Evolutionary conservation across 2,888 invertebrate genomes (phyloP), one percentile per base, ranked within the genome.

Genomic region (Mesochorus sp.): DNA sequence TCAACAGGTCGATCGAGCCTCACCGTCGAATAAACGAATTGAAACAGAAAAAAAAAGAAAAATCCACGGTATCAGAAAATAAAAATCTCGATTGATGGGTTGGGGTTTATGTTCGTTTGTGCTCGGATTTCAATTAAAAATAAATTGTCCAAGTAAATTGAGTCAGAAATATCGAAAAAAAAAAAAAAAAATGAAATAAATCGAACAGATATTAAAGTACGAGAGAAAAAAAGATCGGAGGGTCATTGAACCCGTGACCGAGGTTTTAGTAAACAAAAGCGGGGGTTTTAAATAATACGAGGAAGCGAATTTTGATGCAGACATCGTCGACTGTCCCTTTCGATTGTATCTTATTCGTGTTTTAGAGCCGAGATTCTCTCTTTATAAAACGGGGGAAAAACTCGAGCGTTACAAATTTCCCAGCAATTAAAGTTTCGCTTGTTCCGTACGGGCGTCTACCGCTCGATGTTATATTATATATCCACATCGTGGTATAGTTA

Each of bases 401-500:
- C 73, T 66, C 49, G 70, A 61, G 64, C 44, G 67, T 66, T 76
- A 76, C 78, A 72, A 72, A 80, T 80, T 81, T 81, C 80, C 75
- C 81, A 76, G 71, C 75, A 81, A 78, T 81, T 81, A 81, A 59
- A 53, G 73, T 64, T 74, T 74, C 44, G 66, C 74, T 51, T 28
- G 64, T 49, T 37, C 55, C 37, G 39, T 19, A 49, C 49, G 19
- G 49, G 31, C 67, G 53, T 66, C 51, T 31, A 19, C 51, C 19
- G 12, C 1, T 26, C 12, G 21, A 37, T 44, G 19, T 34, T 19
- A 10, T 37, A 37, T 66, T 51, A 39, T 21, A 37, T 21, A 39
- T 39, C 28, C 17, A 51, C 21, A 19, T 37, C 47, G 44, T 62
- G 21, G 44, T 19, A 17, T 44, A 42, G 17, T 59, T 61, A 51